Percentiles rank a stretch among this genome's conserved stretches.
Evolutionary conservation across 2,113 vertebrate genomes (phyloP).

Genomic region (Brachypteracias leptosomus): DNA sequence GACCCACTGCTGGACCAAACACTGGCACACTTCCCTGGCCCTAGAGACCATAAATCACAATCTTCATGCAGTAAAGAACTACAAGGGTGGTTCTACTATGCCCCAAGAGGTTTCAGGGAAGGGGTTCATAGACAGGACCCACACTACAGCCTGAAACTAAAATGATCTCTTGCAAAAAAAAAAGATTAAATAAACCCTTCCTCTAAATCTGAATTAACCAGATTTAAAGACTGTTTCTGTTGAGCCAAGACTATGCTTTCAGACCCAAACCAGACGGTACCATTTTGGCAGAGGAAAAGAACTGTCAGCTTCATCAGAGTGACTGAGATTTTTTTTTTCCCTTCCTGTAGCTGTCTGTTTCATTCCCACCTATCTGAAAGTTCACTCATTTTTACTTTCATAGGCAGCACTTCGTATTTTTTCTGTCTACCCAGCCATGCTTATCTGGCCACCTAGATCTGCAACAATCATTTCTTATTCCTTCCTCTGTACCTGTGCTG

Average conservation of each 20-base stretch:
- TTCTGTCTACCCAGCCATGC: not conserved
- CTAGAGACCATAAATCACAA: not conserved
- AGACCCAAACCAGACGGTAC: not conserved
- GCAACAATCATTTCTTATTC: not conserved
- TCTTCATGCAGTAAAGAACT: not conserved
- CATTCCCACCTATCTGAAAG: not conserved
- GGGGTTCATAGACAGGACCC: not conserved
- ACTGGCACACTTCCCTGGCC: not conserved
- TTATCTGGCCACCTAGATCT: not conserved
- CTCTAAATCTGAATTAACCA: not conserved
- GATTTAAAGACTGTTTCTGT: not conserved
- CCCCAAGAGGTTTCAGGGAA: not conserved
- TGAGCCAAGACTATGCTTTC: not conserved
- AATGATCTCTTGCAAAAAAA: not conserved
- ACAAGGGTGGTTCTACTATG: not conserved
- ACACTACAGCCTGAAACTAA: not conserved
- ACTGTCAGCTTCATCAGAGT: not conserved
- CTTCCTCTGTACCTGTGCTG: not conserved
- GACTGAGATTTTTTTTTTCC: not conserved
- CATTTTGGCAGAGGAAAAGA: not conserved
- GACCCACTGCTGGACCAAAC: not conserved
- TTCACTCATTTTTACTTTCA: not conserved
- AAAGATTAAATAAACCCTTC: not conserved
- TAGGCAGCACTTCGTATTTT: not conserved
- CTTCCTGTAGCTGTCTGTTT: not conserved